Conservation (phyloP, 92 coral and sea anemone species). For the Zoanthus solanderi region DNA sequence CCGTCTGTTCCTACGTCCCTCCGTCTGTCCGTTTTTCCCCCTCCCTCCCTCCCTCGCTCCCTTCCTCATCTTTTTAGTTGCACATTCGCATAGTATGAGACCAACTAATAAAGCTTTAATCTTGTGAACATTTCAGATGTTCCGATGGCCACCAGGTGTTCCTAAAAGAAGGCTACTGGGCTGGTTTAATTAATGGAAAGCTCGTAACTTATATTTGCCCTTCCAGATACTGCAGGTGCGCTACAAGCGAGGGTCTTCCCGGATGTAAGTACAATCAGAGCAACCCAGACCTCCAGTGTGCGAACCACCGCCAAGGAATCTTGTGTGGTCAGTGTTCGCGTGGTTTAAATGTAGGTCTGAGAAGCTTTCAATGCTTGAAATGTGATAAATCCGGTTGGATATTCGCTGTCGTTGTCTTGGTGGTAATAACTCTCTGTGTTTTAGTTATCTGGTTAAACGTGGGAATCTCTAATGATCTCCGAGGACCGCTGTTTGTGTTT, state of each 20-base stretch:
- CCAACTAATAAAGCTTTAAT: not conserved
- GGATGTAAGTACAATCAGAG: constrained; percentile 80
- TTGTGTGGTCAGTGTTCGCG: constrained; percentile 87
- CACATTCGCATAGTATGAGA: too few species aligned
- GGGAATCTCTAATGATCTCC: constrained; percentile 89
- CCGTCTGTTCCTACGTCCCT: too few species aligned
- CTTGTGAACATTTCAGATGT: constrained; percentile 45
- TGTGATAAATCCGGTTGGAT: constrained; percentile 70
- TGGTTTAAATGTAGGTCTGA: constrained; percentile 81
- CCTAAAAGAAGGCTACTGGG: constrained; percentile 89
- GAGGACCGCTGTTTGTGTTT: constrained; percentile 96
- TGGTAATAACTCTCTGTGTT: constrained; percentile 67
- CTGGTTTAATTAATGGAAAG: constrained; percentile 70
- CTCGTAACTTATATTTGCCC: constrained; percentile 92
- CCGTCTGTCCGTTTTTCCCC: too few species aligned
- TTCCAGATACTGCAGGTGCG: constrained; percentile 79
- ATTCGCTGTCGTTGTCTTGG: constrained; percentile 66
- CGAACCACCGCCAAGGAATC: constrained; percentile 72
- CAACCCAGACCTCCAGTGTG: constrained; percentile 75
- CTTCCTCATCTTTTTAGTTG: too few species aligned
- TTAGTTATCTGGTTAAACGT: constrained; percentile 88
- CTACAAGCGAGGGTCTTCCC: constrained; percentile 34
- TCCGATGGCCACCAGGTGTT: constrained; percentile 70
- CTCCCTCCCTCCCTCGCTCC: too few species aligned
- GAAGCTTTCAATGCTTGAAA: constrained; percentile 66